Evolutionary conservation across 2,113 vertebrate genomes (phyloP).

Genomic region (Sterrhoptilus dennistouni): DNA sequence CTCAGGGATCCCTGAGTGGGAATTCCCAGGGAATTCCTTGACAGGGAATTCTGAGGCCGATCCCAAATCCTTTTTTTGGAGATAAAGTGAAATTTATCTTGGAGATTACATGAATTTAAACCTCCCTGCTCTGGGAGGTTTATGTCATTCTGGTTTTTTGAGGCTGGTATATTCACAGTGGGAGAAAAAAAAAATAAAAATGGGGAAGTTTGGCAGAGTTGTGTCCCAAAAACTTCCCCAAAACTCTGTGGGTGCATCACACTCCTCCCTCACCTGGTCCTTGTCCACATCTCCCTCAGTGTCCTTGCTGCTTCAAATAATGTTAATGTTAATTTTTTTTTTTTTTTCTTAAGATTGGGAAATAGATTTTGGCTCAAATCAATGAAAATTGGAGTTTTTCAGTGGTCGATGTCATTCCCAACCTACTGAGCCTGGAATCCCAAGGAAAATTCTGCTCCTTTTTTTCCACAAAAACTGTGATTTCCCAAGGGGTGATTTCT

Average conservation of each 20-base stretch:
- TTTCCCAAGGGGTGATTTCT: background rate
- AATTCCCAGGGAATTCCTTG: no score
- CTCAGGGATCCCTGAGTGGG: background rate
- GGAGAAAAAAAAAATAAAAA: background rate
- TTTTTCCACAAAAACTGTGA: background rate
- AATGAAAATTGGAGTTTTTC: accelerated
- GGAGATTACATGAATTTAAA: background rate
- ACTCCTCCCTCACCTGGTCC: accelerated
- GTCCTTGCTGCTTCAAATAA: background rate
- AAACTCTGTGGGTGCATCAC: accelerated
- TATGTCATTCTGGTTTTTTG: background rate
- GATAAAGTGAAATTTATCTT: no score
- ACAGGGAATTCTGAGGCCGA: background rate
- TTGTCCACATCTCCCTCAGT: accelerated
- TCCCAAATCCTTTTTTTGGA: background rate
- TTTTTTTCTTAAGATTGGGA: no score
- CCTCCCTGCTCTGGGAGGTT: background rate
- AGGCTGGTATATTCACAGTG: accelerated
- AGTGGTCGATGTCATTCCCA: accelerated
- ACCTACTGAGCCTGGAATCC: background rate
- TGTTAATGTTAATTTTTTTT: no score
- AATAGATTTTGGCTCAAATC: background rate
- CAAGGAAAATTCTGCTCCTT: background rate
- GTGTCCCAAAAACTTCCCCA: background rate
- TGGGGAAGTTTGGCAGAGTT: background rate